Evolutionary conservation across 2,888 invertebrate genomes (phyloP).

Genomic region (Drosophila kokeensis): DNA sequence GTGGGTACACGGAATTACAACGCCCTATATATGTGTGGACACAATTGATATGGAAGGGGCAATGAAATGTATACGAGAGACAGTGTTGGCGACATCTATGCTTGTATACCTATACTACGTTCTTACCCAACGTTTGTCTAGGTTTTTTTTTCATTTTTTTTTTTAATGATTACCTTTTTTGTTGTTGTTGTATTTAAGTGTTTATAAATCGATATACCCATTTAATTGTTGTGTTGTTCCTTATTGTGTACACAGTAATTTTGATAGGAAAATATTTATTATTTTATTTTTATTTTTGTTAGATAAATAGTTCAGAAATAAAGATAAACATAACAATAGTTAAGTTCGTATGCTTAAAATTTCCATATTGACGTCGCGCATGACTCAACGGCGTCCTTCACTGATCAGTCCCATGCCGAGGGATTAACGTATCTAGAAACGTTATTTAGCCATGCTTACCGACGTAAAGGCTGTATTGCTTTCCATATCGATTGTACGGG

Average conservation of each 20-base stretch:
- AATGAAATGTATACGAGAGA: conserved; percentile 20
- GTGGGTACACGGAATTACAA: not conserved
- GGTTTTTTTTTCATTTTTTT: not conserved
- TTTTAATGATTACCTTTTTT: conserved; percentile 16
- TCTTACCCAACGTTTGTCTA: not conserved
- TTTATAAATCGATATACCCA: conserved; percentile 36
- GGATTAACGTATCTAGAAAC: no score
- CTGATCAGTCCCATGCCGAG: not conserved
- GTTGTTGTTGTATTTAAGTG: conserved; percentile 9
- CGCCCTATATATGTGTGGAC: not conserved
- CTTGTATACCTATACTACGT: conserved; percentile 16
- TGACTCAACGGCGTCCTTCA: conserved; percentile 1
- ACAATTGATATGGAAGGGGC: conserved; percentile 11
- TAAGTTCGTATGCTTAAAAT: not conserved
- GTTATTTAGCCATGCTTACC: no score
- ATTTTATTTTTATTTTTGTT: not conserved
- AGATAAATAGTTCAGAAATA: conserved; percentile 10
- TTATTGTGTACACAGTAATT: conserved; percentile 7
- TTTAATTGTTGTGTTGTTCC: conserved; percentile 15
- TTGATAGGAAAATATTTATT: conserved; percentile 18
- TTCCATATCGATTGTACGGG: no score
- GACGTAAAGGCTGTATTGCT: no score
- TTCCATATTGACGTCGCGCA: not conserved
- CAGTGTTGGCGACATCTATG: not conserved
- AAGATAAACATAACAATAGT: not conserved